These are phyloP conservation scores for Tachina fera DNA, from an alignment of 2,888 invertebrate species.

Conservation along the genomic window DNA sequence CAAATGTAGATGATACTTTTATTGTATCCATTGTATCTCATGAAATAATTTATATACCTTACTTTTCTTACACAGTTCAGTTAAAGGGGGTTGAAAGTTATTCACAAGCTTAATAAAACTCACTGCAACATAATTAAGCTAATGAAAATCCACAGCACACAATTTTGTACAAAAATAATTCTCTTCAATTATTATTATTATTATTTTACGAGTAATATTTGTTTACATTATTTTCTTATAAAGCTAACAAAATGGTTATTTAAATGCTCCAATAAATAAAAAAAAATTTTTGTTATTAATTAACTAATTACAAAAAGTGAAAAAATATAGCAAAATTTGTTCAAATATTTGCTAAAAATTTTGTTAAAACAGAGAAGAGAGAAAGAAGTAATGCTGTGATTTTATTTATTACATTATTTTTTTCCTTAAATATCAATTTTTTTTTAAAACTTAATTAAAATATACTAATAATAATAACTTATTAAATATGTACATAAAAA, in stretches of 20 bases:
- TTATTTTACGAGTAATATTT: too few species aligned
- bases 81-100: neutral
- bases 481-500: neutral
- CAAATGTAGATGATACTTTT: too few species aligned
- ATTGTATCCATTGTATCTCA: too few species aligned
- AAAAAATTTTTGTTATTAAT: neutral
- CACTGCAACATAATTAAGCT: conserved; percentile 42
- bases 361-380: neutral
- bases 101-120: conserved; percentile 36
- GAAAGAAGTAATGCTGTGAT: too few species aligned
- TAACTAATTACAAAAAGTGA: conserved; percentile 14
- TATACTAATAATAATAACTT: neutral
- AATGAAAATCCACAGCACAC: conserved; percentile 39
- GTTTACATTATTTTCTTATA: too few species aligned
- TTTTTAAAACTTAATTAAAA: neutral
- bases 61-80: too few species aligned
- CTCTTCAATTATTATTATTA: neutral
- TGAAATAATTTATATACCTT: too few species aligned
- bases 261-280: too few species aligned
- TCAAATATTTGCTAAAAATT: neutral
- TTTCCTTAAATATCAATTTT: too few species aligned
- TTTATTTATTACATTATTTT: too few species aligned
- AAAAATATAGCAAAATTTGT: neutral
- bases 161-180: conserved; percentile 13
- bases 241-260: too few species aligned